phyloP scores from a whole-genome alignment of 2,797 vertebrate genomes.

The Sebastes elongatus region DNA sequence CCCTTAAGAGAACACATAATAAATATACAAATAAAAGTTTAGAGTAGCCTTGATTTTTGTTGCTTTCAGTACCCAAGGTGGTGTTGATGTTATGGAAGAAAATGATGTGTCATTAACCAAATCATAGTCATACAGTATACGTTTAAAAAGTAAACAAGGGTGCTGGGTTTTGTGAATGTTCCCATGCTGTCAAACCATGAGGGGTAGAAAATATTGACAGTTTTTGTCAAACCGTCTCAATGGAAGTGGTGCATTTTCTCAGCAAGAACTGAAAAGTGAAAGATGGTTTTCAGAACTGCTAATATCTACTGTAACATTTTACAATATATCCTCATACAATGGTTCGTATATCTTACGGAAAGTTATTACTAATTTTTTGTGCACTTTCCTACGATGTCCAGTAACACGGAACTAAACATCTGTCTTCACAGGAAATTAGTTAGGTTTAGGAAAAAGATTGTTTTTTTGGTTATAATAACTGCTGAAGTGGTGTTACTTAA shows the following conservation, averaged over 20 bases:
- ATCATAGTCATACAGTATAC: not conserved
- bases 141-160: not conserved
- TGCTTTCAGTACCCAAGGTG: not conserved
- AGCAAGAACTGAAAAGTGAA: not conserved
- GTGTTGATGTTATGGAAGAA: not conserved
- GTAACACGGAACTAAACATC: too few relatives aligned
- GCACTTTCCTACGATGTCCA: accelerated
- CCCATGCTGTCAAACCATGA: not conserved
- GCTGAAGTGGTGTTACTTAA: too few relatives aligned
- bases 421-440: too few relatives aligned
- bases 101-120: not conserved
- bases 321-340: too few relatives aligned
- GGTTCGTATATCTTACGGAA: too few relatives aligned
- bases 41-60: not conserved
- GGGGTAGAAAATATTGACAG: not conserved
- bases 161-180: not conserved
- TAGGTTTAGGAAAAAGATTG: too few relatives aligned
- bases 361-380: too few relatives aligned
- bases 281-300: not conserved
- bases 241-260: not conserved
- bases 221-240: not conserved
- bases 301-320: not conserved
- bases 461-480: too few relatives aligned
- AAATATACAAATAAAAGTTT: not conserved
- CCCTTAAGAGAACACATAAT: not conserved